Evolutionary conservation across 2,888 invertebrate genomes (phyloP).

Genomic region (Camponotus fellah): DNA sequence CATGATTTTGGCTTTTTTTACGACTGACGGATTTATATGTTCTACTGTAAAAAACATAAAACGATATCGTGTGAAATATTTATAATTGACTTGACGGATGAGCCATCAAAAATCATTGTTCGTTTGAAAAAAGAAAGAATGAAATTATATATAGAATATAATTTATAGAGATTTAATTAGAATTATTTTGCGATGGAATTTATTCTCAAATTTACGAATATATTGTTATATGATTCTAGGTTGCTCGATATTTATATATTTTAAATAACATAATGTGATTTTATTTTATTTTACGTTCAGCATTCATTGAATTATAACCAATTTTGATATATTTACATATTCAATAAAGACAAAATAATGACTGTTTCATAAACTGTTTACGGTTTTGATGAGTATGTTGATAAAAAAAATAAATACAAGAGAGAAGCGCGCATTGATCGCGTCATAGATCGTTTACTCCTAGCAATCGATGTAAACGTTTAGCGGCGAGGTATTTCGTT

Average conservation of each 20-base stretch:
- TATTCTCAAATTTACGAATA: not conserved
- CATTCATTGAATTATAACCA: not conserved
- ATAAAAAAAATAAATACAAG: constrained; percentile 10
- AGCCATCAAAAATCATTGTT: not conserved
- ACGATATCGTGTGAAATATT: not conserved
- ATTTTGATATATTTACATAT: not conserved
- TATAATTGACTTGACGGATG: not conserved
- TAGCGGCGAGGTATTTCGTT: constrained; percentile 41
- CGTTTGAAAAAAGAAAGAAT: not conserved
- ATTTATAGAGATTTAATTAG: not conserved
- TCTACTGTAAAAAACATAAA: not conserved
- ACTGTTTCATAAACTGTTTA: constrained; percentile 28
- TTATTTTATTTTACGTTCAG: not conserved
- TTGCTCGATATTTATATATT: no score
- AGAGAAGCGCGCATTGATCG: constrained; percentile 13
- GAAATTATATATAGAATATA: not conserved
- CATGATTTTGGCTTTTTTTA: constrained; percentile 32
- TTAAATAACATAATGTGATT: not conserved
- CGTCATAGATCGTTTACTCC: constrained; percentile 43
- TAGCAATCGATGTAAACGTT: constrained; percentile 43
- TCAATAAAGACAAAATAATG: constrained; percentile 29
- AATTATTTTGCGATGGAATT: not conserved
- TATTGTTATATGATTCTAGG: no score
- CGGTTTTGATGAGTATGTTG: not conserved
- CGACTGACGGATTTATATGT: constrained; percentile 8